These are phyloP conservation scores for Mimas tiliae DNA, from an alignment of 2,888 invertebrate genomes.

Conservation along the genomic window DNA sequence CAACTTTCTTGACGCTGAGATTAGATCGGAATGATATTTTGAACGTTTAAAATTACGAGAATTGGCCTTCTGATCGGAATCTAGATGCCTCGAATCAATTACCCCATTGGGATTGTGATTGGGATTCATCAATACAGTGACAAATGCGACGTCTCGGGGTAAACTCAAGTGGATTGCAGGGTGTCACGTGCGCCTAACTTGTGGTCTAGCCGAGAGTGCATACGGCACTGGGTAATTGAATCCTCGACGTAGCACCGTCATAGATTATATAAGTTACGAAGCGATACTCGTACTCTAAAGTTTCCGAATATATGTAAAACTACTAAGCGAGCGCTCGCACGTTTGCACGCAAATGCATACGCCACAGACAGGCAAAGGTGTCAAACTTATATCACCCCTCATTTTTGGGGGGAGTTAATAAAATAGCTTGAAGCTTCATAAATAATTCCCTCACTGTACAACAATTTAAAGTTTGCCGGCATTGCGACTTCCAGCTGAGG, in stretches of 20 bases:
- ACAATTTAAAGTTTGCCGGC: constrained; percentile 28
- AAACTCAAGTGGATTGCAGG: constrained; percentile 31
- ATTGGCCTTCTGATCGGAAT: too few relatives aligned
- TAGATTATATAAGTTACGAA: constrained; percentile 33
- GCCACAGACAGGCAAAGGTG: too few relatives aligned
- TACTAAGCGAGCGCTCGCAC: too few relatives aligned
- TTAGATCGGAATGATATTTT: too few relatives aligned
- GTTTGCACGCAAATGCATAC: too few relatives aligned
- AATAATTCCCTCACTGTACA: constrained; percentile 20
- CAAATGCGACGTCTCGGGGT: constrained; percentile 28
- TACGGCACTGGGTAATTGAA: constrained; percentile 39
- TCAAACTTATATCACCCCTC: too few relatives aligned
- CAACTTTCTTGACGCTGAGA: too few relatives aligned
- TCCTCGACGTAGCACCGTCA: constrained; percentile 30
- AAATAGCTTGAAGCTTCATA: constrained; percentile 9
- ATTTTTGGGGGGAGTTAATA: too few relatives aligned
- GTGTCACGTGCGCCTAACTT: constrained; percentile 39
- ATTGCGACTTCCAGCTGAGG: constrained; percentile 16
- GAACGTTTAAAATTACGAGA: too few relatives aligned
- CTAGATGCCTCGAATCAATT: constrained; percentile 15
- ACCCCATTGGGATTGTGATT: constrained; percentile 7
- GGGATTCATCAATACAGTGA: constrained; percentile 27
- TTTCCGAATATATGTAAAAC: constrained; percentile 13
- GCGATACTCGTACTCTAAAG: constrained; percentile 27
- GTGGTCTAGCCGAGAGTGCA: constrained; percentile 40